A percentile compares a stretch with the other conserved stretches of the same genome.
Evolutionary conservation across 2,888 invertebrate genomes (phyloP).

Genomic region (Euspilapteryx auroguttella): DNA sequence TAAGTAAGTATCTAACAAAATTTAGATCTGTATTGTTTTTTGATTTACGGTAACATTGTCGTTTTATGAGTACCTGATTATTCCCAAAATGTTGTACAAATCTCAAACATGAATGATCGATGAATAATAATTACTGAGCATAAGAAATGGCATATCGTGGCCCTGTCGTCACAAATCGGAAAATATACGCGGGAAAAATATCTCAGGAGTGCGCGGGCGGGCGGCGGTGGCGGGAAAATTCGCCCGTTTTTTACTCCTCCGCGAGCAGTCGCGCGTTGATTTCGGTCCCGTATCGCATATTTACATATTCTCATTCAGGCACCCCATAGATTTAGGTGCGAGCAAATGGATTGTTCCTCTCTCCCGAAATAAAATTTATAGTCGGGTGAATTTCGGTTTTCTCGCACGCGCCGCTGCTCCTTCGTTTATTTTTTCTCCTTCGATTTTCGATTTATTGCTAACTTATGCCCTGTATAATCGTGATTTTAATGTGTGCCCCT

Average conservation of each 20-base stretch:
- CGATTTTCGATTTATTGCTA: slow-evolving; percentile 50
- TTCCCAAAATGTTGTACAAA: too few relatives aligned
- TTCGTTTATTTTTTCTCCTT: slow-evolving; percentile 14
- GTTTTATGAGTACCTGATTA: too few relatives aligned
- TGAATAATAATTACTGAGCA: too few relatives aligned
- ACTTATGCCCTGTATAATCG: slow-evolving; percentile 55
- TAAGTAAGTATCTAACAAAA: too few relatives aligned
- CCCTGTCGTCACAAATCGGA: too few relatives aligned
- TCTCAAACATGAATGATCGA: too few relatives aligned
- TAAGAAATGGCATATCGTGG: too few relatives aligned
- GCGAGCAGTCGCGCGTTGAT: slow-evolving; percentile 6
- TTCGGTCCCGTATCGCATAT: slow-evolving; percentile 18
- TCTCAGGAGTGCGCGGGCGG: too few relatives aligned
- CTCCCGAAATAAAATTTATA: slow-evolving; percentile 31
- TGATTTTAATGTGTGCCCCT: slow-evolving; percentile 47
- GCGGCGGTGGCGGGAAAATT: too few relatives aligned
- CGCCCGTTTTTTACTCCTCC: slow-evolving; percentile 14
- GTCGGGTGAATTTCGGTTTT: slow-evolving; percentile 26
- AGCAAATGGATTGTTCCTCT: slow-evolving; percentile 53
- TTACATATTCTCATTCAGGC: slow-evolving; percentile 33
- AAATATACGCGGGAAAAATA: too few relatives aligned
- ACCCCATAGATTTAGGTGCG: slow-evolving; percentile 40
- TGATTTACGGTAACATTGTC: too few relatives aligned
- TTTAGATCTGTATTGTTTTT: too few relatives aligned
- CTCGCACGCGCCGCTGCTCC: slow-evolving; percentile 10